Conservation (phyloP, 2,113 vertebrate species). For the Apeltes quadracus region DNA sequence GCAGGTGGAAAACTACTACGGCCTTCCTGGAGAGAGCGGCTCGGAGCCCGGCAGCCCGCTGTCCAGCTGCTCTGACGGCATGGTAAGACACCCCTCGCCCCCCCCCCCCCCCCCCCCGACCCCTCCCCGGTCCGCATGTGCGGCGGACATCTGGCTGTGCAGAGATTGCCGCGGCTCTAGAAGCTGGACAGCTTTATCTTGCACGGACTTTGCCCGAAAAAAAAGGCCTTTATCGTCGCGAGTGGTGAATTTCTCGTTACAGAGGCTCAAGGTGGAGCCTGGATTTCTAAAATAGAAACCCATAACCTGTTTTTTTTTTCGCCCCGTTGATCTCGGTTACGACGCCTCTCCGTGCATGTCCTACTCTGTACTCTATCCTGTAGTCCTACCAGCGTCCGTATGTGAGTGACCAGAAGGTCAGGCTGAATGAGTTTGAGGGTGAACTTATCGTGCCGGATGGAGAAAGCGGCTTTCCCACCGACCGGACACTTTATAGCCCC, state of each 20-base stretch:
- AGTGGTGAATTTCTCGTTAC: slow-evolving; percentile 16
- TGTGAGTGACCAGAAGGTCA: slow-evolving; percentile 4
- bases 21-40: slow-evolving; percentile 85
- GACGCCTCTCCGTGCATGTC: slow-evolving; percentile 25
- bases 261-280: slow-evolving; percentile 4
- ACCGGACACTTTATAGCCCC: slow-evolving; percentile 69
- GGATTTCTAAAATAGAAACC: slow-evolving; percentile 29
- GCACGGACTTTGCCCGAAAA: not conserved
- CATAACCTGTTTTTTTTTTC: slow-evolving; percentile 24
- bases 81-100: slow-evolving; percentile 85
- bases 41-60: slow-evolving; percentile 91
- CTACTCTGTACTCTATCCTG: slow-evolving; percentile 3
- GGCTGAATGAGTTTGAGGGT: slow-evolving; percentile 29
- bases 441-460: slow-evolving; percentile 37
- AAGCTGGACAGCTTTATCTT: not conserved
- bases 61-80: slow-evolving; percentile 93
- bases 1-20: slow-evolving; percentile 92
- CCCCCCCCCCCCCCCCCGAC: too few species aligned
- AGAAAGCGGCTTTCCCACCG: slow-evolving; percentile 74
- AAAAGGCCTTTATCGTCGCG: not conserved
- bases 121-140: not conserved
- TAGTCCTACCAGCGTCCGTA: not conserved
- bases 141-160: slow-evolving; percentile 16
- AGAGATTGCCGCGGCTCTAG: too few species aligned
- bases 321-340: slow-evolving; percentile 36